These are phyloP conservation scores for Lepidurus apus DNA, from an alignment of 1,140 invertebrate genomes.

Conservation along the genomic window DNA sequence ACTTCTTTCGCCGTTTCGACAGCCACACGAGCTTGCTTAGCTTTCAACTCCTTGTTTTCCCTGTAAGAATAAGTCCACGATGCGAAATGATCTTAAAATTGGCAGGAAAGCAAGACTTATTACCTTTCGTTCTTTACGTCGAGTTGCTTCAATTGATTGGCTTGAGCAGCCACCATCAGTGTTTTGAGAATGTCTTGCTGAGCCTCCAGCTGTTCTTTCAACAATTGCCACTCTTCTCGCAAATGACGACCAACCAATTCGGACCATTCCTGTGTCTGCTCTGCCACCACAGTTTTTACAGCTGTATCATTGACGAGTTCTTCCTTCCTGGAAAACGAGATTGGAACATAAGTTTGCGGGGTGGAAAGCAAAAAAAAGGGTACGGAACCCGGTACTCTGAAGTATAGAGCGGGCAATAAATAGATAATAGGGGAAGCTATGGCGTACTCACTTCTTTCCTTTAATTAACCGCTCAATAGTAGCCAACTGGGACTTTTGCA, in stretches of 20 bases:
- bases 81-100: neutral
- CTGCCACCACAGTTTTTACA: conserved; percentile 72
- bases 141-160: conserved; percentile 81
- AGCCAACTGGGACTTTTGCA: conserved; percentile 92
- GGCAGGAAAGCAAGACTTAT: conserved; percentile 34
- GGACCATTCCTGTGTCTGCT: conserved; percentile 92
- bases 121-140: conserved; percentile 82
- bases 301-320: conserved; percentile 70
- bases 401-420: neutral
- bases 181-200: conserved; percentile 78
- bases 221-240: conserved; percentile 83
- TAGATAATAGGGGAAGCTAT: neutral
- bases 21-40: conserved; percentile 87
- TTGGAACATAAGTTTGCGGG: neutral
- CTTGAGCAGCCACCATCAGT: conserved; percentile 78
- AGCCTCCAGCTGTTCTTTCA: conserved; percentile 74
- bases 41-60: conserved; percentile 94
- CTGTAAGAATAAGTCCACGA: conserved; percentile 47
- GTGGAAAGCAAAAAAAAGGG: too few species aligned
- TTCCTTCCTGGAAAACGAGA: conserved; percentile 58
- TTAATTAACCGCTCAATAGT: conserved; percentile 92
- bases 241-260: conserved; percentile 80
- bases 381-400: too few species aligned
- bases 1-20: conserved; percentile 96
- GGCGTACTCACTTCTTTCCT: conserved; percentile 69